These are phyloP conservation scores for Phasianus colchicus DNA, from an alignment of 2,113 vertebrate species.

Conservation along the genomic window DNA sequence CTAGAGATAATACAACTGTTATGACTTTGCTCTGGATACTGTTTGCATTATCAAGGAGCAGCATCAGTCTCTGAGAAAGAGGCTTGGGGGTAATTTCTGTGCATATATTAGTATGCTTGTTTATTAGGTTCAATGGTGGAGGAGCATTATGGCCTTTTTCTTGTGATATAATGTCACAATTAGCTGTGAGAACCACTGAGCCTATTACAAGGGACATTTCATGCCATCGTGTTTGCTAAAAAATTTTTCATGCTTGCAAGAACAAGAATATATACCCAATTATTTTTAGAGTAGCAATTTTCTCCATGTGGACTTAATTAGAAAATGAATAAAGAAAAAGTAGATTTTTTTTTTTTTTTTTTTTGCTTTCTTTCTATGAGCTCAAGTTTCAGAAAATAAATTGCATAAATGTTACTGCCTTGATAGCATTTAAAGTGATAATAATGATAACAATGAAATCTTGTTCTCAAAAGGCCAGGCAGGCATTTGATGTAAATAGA, in stretches of 20 bases:
- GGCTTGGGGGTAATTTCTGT: background rate
- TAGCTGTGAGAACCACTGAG: slow-evolving; percentile 13
- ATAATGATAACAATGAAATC: slow-evolving; percentile 41
- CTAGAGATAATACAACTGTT: background rate
- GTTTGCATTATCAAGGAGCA: background rate
- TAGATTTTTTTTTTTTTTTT: too few relatives aligned
- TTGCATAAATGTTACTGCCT: background rate
- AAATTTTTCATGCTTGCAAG: slow-evolving; percentile 20
- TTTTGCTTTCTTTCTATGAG: background rate
- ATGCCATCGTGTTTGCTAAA: background rate
- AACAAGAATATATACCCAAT: slow-evolving; percentile 1
- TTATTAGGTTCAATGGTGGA: background rate
- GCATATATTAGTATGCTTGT: background rate
- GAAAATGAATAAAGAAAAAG: slow-evolving; percentile 19
- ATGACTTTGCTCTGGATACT: background rate
- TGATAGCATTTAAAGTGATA: slow-evolving; percentile 22
- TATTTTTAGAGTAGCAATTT: slow-evolving; percentile 23
- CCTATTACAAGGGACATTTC: slow-evolving; percentile 4
- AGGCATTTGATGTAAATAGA: slow-evolving; percentile 33
- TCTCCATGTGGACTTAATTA: slow-evolving; percentile 32
- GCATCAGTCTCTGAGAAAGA: background rate
- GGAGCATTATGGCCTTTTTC: background rate
- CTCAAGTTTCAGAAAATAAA: background rate
- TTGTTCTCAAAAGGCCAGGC: slow-evolving; percentile 50
- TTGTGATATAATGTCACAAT: background rate